Base-by-base conservation (phyloP, 2,113 vertebrate species). In the Capra hircus region DNA sequence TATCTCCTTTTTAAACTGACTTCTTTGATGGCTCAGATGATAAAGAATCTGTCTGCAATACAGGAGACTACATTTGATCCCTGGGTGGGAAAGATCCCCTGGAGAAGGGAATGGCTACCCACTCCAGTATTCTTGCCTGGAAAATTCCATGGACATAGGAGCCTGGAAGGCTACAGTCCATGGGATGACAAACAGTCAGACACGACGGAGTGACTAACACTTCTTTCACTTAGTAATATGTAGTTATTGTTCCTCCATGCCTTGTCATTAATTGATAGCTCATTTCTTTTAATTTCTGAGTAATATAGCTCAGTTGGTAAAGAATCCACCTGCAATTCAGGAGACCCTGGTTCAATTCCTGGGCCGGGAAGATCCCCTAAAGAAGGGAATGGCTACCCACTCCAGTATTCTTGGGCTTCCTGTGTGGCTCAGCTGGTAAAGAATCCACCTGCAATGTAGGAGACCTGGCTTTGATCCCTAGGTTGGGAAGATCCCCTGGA, bases 321-420 rank as follows among this genome's bases (percentile, higher is more conserved):
- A 71, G n/a, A 71, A 36, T 71, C n/a, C 0, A 2, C 67, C 67
- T 71, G 19, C 9, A 36, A 40, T 71, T 21, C 67, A 40, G n/a
- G 67, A 71, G n/a, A 71, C 9, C 9, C 9, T 0, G 17, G n/a
- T 67, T 67, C 64, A 67, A 11, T 67, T 67, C 64, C n/a, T 67
- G n/a, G n/a, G 9, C 19, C 0, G 0, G n/a, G n/a, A 71, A 71
- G n/a, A 71, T 71, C 19, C n/a, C 19, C n/a, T 40, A n/a, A 21
- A 23, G 67, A 71, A 23, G 67, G 67, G n/a, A 40, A 36, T 21
- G 19, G n/a, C 67, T 71, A 71, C 67, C n/a, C n/a, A 12, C 19
- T 40, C 17, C 64, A 36, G 10, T 23, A 40, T 71, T 12, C 67
- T 71, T 71, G 67, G 67, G n/a, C 10, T 71, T 71, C 19, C 9